phyloP scores from a whole-genome alignment of 1,140 invertebrate genomes.

The Phymastichus coffea region DNA sequence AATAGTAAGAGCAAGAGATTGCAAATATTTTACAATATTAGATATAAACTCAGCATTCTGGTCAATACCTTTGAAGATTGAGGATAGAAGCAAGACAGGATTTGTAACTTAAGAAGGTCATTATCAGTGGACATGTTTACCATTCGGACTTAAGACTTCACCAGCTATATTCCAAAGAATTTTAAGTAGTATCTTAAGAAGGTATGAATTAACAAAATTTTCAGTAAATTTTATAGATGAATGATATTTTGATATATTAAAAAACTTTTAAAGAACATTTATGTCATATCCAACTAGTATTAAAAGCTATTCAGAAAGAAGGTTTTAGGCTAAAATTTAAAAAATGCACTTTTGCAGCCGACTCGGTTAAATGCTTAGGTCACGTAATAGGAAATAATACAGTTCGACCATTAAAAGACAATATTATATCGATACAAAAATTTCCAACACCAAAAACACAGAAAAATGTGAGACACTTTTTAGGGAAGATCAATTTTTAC shows the following conservation, averaged over 20 bases:
- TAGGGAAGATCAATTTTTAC: constrained; percentile 16
- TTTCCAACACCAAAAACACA: neutral
- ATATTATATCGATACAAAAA: constrained; percentile 27
- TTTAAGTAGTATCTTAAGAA: neutral
- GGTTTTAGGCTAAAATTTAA: no score
- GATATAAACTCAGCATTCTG: neutral
- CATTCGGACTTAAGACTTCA: no score
- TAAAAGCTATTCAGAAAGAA: no score
- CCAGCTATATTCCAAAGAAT: neutral
- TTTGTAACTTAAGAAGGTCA: no score
- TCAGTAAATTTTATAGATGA: neutral
- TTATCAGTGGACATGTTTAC: no score
- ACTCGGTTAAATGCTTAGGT: no score
- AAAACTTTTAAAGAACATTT: no score
- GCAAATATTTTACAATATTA: neutral
- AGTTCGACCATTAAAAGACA: no score
- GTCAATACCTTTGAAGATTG: neutral
- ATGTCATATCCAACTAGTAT: no score
- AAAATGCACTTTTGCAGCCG: no score
- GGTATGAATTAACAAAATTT: neutral
- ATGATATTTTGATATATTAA: neutral
- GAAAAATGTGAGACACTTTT: neutral
- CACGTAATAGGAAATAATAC: no score
- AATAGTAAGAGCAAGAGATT: constrained; percentile 7
- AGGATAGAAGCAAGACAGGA: neutral